Conservation (phyloP, 2,113 vertebrate genomes). For the Lophochroa leadbeateri region DNA sequence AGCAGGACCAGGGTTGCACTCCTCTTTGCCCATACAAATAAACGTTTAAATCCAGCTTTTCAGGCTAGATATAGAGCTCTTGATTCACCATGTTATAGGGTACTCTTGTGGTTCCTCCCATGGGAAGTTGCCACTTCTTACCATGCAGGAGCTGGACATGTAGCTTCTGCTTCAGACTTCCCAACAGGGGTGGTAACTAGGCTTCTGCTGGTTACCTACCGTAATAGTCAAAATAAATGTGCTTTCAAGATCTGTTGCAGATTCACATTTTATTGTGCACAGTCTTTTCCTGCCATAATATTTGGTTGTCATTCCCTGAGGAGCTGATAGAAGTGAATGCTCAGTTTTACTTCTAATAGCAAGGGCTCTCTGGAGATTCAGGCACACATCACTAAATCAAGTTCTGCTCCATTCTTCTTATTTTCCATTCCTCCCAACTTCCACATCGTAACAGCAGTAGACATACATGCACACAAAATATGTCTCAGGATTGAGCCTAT, state of each 20-base stretch:
- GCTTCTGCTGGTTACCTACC: neutral
- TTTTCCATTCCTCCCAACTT: neutral
- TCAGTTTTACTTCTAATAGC: neutral
- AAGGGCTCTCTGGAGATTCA: neutral
- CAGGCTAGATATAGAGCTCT: neutral
- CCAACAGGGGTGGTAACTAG: neutral
- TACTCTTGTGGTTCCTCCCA: neutral
- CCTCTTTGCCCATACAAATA: neutral
- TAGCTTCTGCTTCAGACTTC: neutral
- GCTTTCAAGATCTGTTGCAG: neutral
- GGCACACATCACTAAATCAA: neutral
- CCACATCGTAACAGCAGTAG: neutral
- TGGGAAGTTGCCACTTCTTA: neutral
- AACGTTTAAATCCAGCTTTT: neutral
- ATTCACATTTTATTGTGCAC: neutral
- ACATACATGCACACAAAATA: rapidly evolving
- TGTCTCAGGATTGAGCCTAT: neutral
- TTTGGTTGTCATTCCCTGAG: neutral
- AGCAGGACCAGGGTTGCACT: neutral
- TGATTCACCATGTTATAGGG: neutral
- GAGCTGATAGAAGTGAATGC: neutral
- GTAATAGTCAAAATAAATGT: neutral
- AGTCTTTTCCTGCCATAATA: neutral
- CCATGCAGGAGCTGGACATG: neutral
- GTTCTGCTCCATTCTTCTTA: neutral